Conservation (phyloP, 2,113 vertebrate species). For the Leucosticte australis region DNA sequence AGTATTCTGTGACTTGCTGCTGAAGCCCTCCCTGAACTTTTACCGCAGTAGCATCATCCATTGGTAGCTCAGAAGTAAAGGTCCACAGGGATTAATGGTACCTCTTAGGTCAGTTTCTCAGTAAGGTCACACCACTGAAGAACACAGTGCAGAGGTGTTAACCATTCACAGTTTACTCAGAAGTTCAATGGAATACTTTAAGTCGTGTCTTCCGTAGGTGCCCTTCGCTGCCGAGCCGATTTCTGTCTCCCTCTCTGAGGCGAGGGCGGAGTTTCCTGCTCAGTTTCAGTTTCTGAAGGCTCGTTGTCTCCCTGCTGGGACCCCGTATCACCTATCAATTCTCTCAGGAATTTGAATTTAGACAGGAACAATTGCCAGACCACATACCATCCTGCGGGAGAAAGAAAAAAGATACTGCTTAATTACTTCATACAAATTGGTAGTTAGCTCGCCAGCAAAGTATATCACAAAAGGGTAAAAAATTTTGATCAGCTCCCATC, state of each 20-base stretch:
- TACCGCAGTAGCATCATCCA: not conserved
- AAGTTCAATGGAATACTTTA: not conserved
- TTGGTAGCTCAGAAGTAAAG: constrained; percentile 19
- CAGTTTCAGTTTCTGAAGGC: constrained; percentile 80
- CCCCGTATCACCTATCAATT: constrained; percentile 89
- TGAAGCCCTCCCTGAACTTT: constrained; percentile 30
- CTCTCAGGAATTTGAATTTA: constrained; percentile 97
- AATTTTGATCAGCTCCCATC: fast-evolving
- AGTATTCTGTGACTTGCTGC: constrained; percentile 34
- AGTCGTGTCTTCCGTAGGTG: constrained; percentile 72
- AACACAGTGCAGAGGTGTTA: constrained; percentile 4
- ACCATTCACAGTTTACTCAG: not conserved
- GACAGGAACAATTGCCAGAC: constrained; percentile 98
- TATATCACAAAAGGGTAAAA: not conserved
- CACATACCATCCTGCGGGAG: constrained; percentile 92
- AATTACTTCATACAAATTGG: not conserved
- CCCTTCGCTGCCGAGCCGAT: constrained; percentile 81
- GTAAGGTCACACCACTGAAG: not conserved
- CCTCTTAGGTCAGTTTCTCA: constrained; percentile 9
- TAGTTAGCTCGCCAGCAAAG: not conserved
- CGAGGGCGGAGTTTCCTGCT: constrained; percentile 67
- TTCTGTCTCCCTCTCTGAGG: constrained; percentile 76
- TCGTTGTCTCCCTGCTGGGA: constrained; percentile 87
- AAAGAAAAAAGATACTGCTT: not conserved
- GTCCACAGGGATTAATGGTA: not conserved